These are phyloP conservation scores for Megaceryle torquata DNA, from an alignment of 2,113 vertebrate genomes.

Conservation along the genomic window DNA sequence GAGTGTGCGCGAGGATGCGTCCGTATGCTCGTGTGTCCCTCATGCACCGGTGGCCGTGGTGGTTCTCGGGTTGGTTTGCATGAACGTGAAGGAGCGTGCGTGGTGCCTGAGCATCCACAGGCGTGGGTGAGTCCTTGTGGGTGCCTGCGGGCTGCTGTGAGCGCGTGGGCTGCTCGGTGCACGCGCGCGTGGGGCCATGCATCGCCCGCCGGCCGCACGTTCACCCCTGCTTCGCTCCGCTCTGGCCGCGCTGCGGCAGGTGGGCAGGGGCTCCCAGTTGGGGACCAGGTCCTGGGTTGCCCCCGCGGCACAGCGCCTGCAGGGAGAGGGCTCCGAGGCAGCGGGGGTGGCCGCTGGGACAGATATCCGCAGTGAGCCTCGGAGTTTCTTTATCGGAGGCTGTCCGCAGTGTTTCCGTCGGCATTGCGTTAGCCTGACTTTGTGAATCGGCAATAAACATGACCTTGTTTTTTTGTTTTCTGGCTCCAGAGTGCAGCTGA, in stretches of 20 bases:
- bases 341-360: background rate
- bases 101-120: background rate
- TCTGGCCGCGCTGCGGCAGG: background rate
- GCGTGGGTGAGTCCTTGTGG: background rate
- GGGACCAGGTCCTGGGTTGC: background rate
- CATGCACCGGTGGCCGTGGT: background rate
- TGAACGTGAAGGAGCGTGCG: background rate
- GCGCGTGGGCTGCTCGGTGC: background rate
- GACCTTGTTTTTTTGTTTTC: background rate
- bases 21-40: background rate
- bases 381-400: fast-evolving
- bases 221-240: no score
- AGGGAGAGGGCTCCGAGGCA: background rate
- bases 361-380: no score
- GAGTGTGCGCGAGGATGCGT: background rate
- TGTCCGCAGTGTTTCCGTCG: fast-evolving
- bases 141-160: background rate
- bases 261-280: no score
- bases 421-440: background rate
- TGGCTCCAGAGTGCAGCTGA: background rate
- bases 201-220: background rate
- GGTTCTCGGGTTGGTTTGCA: background rate
- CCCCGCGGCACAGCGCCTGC: no score
- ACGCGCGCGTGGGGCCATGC: background rate
- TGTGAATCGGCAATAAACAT: background rate